These are phyloP conservation scores for Lagenorhynchus albirostris DNA, from an alignment of 2,113 vertebrate species.

Conservation along the genomic window DNA sequence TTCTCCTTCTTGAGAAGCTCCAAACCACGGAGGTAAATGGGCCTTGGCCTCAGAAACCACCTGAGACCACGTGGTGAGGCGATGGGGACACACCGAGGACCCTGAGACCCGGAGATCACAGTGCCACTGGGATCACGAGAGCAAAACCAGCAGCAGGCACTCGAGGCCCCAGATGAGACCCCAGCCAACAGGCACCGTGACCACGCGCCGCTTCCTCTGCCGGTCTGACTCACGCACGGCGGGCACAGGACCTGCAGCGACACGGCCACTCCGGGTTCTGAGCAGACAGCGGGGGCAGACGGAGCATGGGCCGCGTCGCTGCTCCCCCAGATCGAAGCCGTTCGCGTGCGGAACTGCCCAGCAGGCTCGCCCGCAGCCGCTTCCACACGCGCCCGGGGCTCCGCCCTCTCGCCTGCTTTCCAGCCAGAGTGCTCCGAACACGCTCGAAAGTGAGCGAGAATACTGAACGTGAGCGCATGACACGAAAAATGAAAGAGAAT, in stretches of 20 bases:
- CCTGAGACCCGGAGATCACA: background rate
- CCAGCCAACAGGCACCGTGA: background rate
- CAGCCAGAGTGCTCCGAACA: background rate
- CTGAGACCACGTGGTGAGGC: background rate
- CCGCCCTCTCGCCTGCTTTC: background rate
- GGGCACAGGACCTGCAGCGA: background rate
- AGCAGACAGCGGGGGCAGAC: background rate
- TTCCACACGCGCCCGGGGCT: too few relatives aligned
- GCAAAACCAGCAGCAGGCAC: background rate
- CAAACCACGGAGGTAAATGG: background rate
- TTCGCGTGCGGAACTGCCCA: background rate
- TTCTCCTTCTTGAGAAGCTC: background rate
- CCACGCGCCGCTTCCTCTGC: background rate
- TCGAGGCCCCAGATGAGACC: background rate
- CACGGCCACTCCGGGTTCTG: background rate
- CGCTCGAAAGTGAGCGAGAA: background rate
- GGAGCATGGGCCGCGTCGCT: rapidly evolving
- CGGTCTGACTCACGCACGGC: background rate
- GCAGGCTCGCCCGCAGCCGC: background rate
- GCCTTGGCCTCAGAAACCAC: background rate
- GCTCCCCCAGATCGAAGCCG: background rate
- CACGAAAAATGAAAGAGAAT: too few relatives aligned
- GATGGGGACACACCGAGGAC: background rate
- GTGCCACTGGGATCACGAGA: background rate
- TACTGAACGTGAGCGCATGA: background rate